Conservation (phyloP, 2,113 vertebrate species). For the Mystacornis crossleyi region DNA sequence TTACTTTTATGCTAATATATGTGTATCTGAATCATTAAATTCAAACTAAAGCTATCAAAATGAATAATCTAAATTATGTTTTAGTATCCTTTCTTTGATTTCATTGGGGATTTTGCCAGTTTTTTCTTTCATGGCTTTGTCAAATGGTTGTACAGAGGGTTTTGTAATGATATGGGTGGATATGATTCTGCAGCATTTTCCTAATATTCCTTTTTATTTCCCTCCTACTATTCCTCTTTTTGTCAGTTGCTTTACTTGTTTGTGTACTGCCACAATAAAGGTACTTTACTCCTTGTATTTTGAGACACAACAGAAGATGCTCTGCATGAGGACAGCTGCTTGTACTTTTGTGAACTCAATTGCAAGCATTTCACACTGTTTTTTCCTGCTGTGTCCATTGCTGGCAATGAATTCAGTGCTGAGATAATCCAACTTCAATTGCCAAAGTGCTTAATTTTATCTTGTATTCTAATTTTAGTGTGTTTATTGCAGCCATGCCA, state of each 20-base stretch:
- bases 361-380: conserved; percentile 12
- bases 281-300: background rate
- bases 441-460: conserved; percentile 24
- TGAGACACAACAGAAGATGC: background rate
- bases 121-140: background rate
- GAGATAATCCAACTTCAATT: conserved; percentile 28
- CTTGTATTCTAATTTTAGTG: background rate
- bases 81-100: background rate
- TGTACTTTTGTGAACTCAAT: background rate
- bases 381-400: conserved; percentile 33
- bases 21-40: background rate
- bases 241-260: background rate
- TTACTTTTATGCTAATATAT: background rate
- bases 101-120: fast-evolving
- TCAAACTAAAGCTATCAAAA: background rate
- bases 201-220: background rate
- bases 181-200: background rate
- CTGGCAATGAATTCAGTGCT: conserved; percentile 1
- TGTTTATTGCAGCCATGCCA: background rate
- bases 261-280: background rate
- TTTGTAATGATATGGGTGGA: background rate
- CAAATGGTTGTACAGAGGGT: background rate
- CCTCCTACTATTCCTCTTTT: background rate
- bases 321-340: background rate
- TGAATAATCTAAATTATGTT: background rate